Evolutionary conservation across 2,888 invertebrate genomes (phyloP).

Genomic region (Eristalis pertinax): DNA sequence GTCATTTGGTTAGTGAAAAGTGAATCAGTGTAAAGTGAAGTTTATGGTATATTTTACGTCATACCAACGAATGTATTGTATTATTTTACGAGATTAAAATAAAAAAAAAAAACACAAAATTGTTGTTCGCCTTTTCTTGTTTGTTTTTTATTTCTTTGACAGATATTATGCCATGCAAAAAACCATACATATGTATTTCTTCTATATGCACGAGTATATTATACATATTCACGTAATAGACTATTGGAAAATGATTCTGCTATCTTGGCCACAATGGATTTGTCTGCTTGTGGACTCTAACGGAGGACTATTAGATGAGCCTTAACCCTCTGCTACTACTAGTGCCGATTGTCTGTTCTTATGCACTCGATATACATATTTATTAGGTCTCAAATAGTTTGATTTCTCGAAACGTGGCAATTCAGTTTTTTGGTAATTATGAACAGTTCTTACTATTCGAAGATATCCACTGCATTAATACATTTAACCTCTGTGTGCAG

Average conservation of each 20-base stretch:
- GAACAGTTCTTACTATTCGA: conserved; percentile 45
- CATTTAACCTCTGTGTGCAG: background rate
- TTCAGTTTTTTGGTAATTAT: conserved; percentile 47
- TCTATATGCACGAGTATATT: background rate
- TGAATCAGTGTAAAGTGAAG: background rate
- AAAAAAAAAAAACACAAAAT: background rate
- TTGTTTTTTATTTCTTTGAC: conserved; percentile 10
- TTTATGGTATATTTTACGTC: background rate
- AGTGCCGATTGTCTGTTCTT: conserved; percentile 16
- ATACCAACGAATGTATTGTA: background rate
- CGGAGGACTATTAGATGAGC: conserved; percentile 40
- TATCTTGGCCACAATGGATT: conserved; percentile 40
- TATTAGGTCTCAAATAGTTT: background rate
- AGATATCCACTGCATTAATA: background rate
- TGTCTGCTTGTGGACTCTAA: conserved; percentile 29
- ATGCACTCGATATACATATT: background rate
- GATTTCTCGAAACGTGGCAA: conserved; percentile 25
- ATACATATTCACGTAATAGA: conserved; percentile 32
- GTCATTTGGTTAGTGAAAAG: background rate
- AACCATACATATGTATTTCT: conserved; percentile 1
- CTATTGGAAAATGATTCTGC: conserved; percentile 3
- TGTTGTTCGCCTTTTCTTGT: background rate
- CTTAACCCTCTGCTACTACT: conserved; percentile 22
- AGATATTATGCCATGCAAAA: conserved; percentile 10
- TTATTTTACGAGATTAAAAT: background rate